Conservation (phyloP, 2,888 invertebrate species). For the Stenoptilia bipunctidactyla region DNA sequence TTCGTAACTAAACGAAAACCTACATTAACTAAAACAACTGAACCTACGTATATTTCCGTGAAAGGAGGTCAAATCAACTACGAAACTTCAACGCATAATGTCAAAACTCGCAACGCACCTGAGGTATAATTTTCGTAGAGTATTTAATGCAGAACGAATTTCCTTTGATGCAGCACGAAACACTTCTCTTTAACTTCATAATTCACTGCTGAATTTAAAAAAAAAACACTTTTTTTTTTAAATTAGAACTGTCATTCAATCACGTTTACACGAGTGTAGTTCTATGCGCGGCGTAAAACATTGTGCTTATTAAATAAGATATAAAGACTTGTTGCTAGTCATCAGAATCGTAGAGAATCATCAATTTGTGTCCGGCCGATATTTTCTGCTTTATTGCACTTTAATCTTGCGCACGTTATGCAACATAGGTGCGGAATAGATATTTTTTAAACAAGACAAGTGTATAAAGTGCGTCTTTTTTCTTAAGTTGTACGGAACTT, state of each 20-base stretch:
- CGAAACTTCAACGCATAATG: too few relatives aligned
- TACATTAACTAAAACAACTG: too few relatives aligned
- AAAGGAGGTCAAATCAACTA: too few relatives aligned
- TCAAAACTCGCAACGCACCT: slow-evolving; percentile 18
- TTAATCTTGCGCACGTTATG: slow-evolving; percentile 30
- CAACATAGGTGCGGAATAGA: too few relatives aligned
- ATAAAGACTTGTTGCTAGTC: slow-evolving; percentile 9
- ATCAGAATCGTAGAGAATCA: slow-evolving; percentile 40
- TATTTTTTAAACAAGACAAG: too few relatives aligned
- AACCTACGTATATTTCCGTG: too few relatives aligned
- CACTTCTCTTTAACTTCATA: slow-evolving; percentile 59
- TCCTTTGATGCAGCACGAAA: slow-evolving; percentile 49
- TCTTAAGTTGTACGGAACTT: too few relatives aligned
- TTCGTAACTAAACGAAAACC: too few relatives aligned
- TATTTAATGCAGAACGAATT: slow-evolving; percentile 45
- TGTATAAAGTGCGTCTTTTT: too few relatives aligned
- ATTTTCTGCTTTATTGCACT: slow-evolving; percentile 37
- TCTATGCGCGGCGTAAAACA: not conserved
- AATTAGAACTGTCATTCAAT: not conserved
- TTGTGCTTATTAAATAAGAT: too few relatives aligned
- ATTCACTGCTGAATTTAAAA: slow-evolving; percentile 20
- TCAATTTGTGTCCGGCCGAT: slow-evolving; percentile 38
- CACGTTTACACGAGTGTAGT: not conserved
- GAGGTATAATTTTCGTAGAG: slow-evolving; percentile 27
- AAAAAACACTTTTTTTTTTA: not conserved